These are phyloP conservation scores for Rhinophrynus dorsalis DNA, from an alignment of 2,797 vertebrate species.

Conservation along the genomic window DNA sequence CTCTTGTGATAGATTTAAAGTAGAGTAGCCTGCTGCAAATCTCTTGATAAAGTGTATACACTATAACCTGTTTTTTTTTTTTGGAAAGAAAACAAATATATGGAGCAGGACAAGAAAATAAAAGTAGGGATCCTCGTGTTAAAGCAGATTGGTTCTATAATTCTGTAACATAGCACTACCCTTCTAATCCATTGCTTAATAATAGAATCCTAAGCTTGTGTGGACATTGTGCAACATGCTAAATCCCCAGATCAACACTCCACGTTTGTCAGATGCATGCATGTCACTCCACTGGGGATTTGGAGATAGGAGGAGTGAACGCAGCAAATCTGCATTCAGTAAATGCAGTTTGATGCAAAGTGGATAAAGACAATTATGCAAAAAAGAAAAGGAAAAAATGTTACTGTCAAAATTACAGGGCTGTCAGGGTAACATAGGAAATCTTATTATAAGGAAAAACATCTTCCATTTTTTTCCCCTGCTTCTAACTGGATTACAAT, in stretches of 20 bases:
- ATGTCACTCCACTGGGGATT: conserved; percentile 13
- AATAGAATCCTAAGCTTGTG: conserved; percentile 40
- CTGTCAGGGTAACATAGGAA: neutral
- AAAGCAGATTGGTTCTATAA: conserved; percentile 36
- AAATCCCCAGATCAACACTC: conserved; percentile 48
- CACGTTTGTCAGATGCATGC: conserved; percentile 11
- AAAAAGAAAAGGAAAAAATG: neutral
- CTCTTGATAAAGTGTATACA: no score
- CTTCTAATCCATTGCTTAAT: conserved; percentile 42
- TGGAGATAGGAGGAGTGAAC: neutral
- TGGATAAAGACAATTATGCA: neutral
- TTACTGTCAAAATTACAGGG: neutral
- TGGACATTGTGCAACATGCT: conserved; percentile 28
- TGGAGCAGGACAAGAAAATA: neutral
- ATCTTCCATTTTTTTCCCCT: neutral
- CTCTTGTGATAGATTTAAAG: conserved; percentile 11
- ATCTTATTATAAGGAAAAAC: neutral
- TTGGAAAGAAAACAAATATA: neutral
- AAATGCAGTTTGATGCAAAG: neutral
- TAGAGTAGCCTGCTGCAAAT: neutral
- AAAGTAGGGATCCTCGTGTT: neutral
- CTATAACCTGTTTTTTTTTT: neutral
- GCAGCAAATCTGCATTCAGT: neutral
- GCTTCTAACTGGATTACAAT: neutral
- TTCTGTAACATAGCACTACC: neutral